These are phyloP conservation scores for Auanema freiburgensis DNA, from an alignment of 2,888 invertebrate species.

Conservation along the genomic window DNA sequence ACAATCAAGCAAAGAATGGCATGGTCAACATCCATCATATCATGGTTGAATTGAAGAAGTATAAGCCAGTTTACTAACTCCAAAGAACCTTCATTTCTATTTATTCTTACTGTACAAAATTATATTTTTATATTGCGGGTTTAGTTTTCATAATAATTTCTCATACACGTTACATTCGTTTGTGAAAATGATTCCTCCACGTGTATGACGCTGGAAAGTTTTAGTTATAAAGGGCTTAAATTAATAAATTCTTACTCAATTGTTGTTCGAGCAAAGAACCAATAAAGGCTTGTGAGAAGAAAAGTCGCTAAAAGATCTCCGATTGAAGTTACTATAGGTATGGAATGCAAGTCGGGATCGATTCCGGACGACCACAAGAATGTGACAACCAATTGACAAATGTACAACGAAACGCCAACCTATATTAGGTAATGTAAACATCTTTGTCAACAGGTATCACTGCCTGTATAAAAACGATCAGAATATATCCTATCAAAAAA, in stretches of 20 bases:
- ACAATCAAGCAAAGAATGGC: slow-evolving; percentile 73
- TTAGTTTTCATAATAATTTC: no score
- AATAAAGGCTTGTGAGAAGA: slow-evolving; percentile 25
- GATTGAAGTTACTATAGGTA: slow-evolving; percentile 36
- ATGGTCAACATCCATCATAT: slow-evolving; percentile 96
- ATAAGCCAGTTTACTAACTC: slow-evolving; percentile 85
- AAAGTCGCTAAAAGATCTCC: slow-evolving; percentile 40
- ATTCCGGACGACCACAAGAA: slow-evolving; percentile 27
- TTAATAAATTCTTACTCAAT: no score
- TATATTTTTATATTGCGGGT: no score
- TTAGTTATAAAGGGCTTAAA: no score
- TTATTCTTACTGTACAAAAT: not conserved
- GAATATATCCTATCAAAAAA: slow-evolving; percentile 13
- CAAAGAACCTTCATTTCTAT: not conserved
- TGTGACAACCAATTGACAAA: slow-evolving; percentile 31
- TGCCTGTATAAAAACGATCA: slow-evolving; percentile 11
- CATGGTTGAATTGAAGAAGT: slow-evolving; percentile 99
- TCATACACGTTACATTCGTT: no score
- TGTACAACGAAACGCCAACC: slow-evolving; percentile 27
- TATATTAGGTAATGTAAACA: slow-evolving; percentile 10
- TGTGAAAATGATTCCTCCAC: no score
- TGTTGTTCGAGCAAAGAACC: no score
- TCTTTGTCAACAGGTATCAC: not conserved
- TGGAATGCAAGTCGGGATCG: slow-evolving; percentile 42
- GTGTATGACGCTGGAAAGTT: no score